A percentile compares a stretch with the other conserved stretches of the same genome.
phyloP scores from a whole-genome alignment of 2,797 vertebrate genomes.

The Carapus acus region DNA sequence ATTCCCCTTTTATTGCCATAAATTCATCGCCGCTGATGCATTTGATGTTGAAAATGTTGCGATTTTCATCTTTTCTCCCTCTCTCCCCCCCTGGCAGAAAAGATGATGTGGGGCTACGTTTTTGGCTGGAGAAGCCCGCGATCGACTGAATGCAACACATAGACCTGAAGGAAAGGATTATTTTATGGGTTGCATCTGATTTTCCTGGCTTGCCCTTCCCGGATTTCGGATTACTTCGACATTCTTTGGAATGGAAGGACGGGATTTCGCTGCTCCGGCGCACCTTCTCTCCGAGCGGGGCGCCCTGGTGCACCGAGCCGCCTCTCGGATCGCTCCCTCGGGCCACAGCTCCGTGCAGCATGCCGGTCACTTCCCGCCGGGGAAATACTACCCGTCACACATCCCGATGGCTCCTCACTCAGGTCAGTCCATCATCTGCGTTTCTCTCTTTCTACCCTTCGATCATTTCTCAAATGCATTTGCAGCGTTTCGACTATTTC shows the following conservation, averaged over 20 bases:
- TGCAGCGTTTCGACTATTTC: constrained; percentile 2
- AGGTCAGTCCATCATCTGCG: constrained; percentile 71
- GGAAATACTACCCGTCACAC: constrained; percentile 93
- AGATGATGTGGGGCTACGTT: constrained; percentile 73
- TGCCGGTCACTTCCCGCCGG: constrained; percentile 84
- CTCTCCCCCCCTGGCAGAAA: too few species aligned
- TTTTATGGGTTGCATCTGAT: constrained; percentile 75
- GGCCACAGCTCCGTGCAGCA: constrained; percentile 85
- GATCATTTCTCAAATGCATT: constrained; percentile 13
- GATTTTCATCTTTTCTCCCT: constrained; percentile 39
- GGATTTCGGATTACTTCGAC: constrained; percentile 73
- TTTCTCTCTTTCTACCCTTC: not conserved
- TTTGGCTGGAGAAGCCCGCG: constrained; percentile 67
- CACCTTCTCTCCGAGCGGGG: constrained; percentile 90
- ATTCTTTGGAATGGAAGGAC: constrained; percentile 88
- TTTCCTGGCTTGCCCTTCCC: constrained; percentile 60
- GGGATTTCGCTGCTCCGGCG: constrained; percentile 90
- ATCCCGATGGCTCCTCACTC: constrained; percentile 94
- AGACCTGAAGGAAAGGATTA: constrained; percentile 70
- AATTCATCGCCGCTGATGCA: constrained; percentile 10
- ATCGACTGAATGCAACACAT: constrained; percentile 71
- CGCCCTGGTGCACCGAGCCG: constrained; percentile 85
- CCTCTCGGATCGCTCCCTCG: constrained; percentile 80
- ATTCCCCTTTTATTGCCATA: constrained; percentile 26
- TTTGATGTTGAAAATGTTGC: constrained; percentile 37